Evolutionary conservation across 2,797 vertebrate species (phyloP), one percentile per base, ranked within the genome.

Genomic region (Salmo trutta): DNA sequence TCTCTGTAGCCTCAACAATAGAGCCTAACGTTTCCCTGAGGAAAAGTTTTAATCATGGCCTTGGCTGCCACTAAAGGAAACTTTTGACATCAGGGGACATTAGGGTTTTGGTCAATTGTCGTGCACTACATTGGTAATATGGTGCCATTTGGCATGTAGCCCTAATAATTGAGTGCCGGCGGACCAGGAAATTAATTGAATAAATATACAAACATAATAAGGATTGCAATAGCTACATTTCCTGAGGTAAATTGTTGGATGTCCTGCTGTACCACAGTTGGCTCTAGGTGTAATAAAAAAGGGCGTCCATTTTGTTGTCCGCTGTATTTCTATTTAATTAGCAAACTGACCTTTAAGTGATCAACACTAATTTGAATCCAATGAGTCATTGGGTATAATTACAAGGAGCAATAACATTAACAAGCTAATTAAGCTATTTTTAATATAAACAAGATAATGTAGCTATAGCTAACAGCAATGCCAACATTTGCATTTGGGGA

Each of bases 361-460:
- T 73, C 24, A 72, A 24, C 21, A 3, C 52, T 19, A 56, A 73
- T n/a, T 31, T 36, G 36, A 72, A 72, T 56, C 59, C 24, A 16
- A 72, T 56, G 71, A 19, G 24, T 54, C 27, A 54, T 19, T 56
- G 51, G 71, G 51, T 53, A 54, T 56, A 54, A 56, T 73, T 56
- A 73, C 16, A n/a, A 19, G 33, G 67, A 36, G 4, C 12, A 31
- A 29, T 66, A 66, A 2, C 21, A 62, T 62, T 24, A 62, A 12
- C 59, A 5, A 29, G 12, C 65, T 67, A 33, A 19, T 33, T 4
- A 67, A 33, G 65, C 24, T 6, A 33, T 31, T 29, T 7, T 6
- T 67, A 12, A 16, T 21, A 65, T 65, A 3, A 65, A 27, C 21
- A 19, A 36, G 67, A 17, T 47, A 69, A 69, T 21, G 67, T 19